Conservation (phyloP, 1,140 invertebrate species). For the Dufourea novaeangliae region DNA sequence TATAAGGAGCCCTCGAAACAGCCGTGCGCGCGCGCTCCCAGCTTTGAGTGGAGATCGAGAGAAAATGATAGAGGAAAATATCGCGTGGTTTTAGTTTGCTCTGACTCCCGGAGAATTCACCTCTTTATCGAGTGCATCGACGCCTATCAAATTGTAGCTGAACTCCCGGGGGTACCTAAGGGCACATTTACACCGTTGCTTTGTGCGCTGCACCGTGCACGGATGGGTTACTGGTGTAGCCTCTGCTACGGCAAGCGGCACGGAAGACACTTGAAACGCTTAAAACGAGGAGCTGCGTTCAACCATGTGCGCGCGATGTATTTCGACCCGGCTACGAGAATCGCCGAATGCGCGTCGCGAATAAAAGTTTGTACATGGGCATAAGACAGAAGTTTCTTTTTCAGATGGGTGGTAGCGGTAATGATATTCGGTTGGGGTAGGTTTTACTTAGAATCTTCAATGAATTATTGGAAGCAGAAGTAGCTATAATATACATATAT, state of each 20-base stretch:
- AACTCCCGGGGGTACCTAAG: not conserved
- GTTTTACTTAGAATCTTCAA: too few relatives aligned
- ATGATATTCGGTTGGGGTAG: too few relatives aligned
- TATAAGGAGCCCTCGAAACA: too few relatives aligned
- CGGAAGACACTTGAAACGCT: conserved; percentile 8
- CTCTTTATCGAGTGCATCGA: not conserved
- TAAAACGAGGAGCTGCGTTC: not conserved
- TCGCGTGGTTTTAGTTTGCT: not conserved
- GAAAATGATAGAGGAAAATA: not conserved
- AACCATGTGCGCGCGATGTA: not conserved
- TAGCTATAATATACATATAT: too few relatives aligned
- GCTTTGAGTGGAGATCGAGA: not conserved
- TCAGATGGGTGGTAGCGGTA: too few relatives aligned
- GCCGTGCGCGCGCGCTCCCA: conserved; percentile 35
- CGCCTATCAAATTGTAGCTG: not conserved
- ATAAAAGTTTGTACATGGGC: not conserved
- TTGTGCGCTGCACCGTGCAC: not conserved
- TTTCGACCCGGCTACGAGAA: not conserved
- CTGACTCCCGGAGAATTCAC: not conserved
- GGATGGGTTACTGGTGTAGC: not conserved
- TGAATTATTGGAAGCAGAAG: too few relatives aligned
- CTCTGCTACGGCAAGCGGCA: not conserved
- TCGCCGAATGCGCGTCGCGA: not conserved
- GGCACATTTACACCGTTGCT: not conserved
- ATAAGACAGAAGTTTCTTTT: too few relatives aligned